Evolutionary conservation across 2,797 vertebrate species (phyloP).

Genomic region (Sebastes reedi): DNA sequence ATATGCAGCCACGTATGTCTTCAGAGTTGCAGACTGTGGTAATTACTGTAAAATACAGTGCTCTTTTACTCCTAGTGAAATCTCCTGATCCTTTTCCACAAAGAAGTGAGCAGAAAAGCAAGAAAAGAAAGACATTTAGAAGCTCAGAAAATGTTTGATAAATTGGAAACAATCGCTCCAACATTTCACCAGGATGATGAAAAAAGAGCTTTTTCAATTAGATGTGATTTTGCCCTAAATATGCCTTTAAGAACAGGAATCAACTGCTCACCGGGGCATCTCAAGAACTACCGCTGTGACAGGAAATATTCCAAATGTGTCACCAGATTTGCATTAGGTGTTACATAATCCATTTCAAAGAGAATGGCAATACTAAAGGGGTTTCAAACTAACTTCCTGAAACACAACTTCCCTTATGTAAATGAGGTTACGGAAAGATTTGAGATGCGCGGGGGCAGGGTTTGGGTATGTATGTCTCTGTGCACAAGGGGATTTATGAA

Average conservation of each 20-base stretch:
- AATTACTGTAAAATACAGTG: conserved; percentile 33
- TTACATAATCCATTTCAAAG: conserved; percentile 64
- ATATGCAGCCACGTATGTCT: neutral
- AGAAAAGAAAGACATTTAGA: neutral
- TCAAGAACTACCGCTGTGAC: conserved; percentile 1
- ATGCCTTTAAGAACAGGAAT: neutral
- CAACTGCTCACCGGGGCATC: conserved; percentile 5
- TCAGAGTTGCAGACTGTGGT: conserved; percentile 4
- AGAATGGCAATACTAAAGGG: conserved; percentile 46
- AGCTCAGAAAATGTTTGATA: neutral
- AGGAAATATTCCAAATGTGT: conserved; percentile 54
- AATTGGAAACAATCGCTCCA: neutral
- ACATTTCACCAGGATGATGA: neutral
- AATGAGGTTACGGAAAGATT: conserved; percentile 68
- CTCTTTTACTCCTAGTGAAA: conserved; percentile 7
- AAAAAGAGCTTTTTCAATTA: conserved; percentile 9
- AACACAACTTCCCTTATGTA: conserved; percentile 60
- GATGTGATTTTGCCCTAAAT: neutral
- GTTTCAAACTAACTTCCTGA: conserved; percentile 65
- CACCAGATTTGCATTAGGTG: conserved; percentile 59
- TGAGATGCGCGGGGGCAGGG: conserved; percentile 45
- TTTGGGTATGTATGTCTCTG: conserved; percentile 52
- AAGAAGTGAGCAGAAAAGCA: neutral
- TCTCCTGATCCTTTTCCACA: neutral
- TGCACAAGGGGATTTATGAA: conserved; percentile 54